Evolutionary conservation across 2,888 invertebrate genomes (phyloP).

Genomic region (Notodonta ziczac): DNA sequence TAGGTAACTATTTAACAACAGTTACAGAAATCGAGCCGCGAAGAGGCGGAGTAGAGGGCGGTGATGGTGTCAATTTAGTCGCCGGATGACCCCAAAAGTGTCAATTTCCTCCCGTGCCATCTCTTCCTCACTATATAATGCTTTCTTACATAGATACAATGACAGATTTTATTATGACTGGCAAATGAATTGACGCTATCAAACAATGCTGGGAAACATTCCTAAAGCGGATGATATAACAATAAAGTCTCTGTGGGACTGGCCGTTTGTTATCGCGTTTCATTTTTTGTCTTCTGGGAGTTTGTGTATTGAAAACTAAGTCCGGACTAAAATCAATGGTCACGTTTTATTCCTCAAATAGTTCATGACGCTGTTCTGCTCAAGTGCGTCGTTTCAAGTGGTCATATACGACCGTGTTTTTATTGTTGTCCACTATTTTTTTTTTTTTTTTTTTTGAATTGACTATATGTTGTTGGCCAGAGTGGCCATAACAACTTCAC

Average conservation of each 20-base stretch:
- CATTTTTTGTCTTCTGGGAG: slow-evolving; percentile 33
- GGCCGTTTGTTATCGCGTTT: slow-evolving; percentile 27
- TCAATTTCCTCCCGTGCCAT: slow-evolving; percentile 61
- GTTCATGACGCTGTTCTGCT: slow-evolving; percentile 39
- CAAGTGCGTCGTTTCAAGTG: slow-evolving; percentile 34
- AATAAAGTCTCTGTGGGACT: slow-evolving; percentile 52
- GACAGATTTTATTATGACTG: slow-evolving; percentile 30
- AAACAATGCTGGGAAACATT: slow-evolving; percentile 35
- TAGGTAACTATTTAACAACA: slow-evolving; percentile 17
- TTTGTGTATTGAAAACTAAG: slow-evolving; percentile 25
- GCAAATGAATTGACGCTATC: slow-evolving; percentile 30
- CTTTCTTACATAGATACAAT: slow-evolving; percentile 19
- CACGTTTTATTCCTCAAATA: slow-evolving; percentile 43
- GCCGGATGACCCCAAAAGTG: slow-evolving; percentile 65
- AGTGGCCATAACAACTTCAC: too few relatives aligned
- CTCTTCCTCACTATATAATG: slow-evolving; percentile 26
- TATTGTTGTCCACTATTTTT: slow-evolving; percentile 43
- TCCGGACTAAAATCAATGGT: slow-evolving; percentile 31
- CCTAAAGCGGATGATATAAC: slow-evolving; percentile 40
- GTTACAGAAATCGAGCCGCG: slow-evolving; percentile 41
- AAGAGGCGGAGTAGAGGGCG: slow-evolving; percentile 46
- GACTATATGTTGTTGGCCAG: too few relatives aligned
- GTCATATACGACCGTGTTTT: slow-evolving; percentile 30
- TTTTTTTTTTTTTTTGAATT: too few relatives aligned
- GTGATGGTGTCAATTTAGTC: slow-evolving; percentile 58